These are phyloP conservation scores for Corynorhinus townsendii DNA, from an alignment of 2,113 vertebrate species.

Conservation along the genomic window DNA sequence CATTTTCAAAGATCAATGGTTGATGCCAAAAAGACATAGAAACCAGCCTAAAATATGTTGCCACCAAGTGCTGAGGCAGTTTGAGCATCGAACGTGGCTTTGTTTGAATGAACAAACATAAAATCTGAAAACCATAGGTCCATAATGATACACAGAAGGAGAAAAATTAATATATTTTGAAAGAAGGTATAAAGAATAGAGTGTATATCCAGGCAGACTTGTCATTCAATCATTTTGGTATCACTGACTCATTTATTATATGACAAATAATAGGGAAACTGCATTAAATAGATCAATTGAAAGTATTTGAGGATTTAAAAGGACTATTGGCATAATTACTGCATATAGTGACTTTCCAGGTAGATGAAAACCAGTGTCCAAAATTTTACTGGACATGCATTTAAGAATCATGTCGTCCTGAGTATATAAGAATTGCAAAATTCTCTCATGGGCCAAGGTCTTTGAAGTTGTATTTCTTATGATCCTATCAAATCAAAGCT, in stretches of 20 bases:
- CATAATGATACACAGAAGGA: background rate
- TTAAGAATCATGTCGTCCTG: background rate
- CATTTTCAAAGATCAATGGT: constrained; percentile 8
- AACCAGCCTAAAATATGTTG: background rate
- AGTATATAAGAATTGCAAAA: background rate
- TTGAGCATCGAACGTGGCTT: background rate
- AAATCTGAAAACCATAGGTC: background rate
- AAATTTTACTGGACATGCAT: background rate
- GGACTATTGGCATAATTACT: background rate
- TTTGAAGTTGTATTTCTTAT: background rate
- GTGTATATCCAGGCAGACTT: background rate
- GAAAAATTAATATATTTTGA: background rate
- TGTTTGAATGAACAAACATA: background rate
- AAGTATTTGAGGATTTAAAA: background rate
- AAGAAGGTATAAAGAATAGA: background rate
- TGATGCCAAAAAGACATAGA: background rate
- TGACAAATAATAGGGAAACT: background rate
- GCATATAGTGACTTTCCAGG: background rate
- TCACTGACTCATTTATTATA: background rate
- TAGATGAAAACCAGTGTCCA: background rate
- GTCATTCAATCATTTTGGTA: background rate
- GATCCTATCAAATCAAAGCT: background rate
- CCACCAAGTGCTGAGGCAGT: background rate
- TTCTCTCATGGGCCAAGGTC: background rate
- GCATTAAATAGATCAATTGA: background rate